Evolutionary conservation across 2,797 vertebrate genomes (phyloP).

Genomic region (Geotria australis): DNA sequence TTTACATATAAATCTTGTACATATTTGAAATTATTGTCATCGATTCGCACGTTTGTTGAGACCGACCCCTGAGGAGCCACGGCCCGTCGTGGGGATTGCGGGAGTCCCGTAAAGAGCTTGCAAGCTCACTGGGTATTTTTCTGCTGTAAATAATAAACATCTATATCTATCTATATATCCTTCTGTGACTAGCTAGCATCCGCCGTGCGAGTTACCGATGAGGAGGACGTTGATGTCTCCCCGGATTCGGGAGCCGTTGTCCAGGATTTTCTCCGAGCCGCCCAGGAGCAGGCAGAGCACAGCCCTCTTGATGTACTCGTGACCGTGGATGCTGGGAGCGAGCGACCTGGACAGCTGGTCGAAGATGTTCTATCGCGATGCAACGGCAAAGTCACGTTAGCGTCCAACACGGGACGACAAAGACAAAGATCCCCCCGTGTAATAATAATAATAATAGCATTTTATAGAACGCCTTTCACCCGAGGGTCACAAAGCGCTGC

Average conservation of each 20-base stretch:
- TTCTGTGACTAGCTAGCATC: too few species aligned
- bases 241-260: constrained; percentile 65
- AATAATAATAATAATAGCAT: too few species aligned
- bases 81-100: constrained; percentile 65
- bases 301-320: constrained; percentile 85
- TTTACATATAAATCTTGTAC: too few species aligned
- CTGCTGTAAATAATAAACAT: too few species aligned
- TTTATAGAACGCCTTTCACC: too few species aligned
- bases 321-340: constrained; percentile 84
- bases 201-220: constrained; percentile 25
- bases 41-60: too few species aligned
- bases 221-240: constrained; percentile 89
- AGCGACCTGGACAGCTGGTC: constrained; percentile 48
- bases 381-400: constrained; percentile 9
- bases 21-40: too few species aligned
- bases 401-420: constrained; percentile 1
- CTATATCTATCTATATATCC: too few species aligned
- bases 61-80: constrained; percentile 71
- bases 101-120: too few species aligned
- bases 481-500: too few species aligned
- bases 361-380: constrained; percentile 42
- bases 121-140: too few species aligned
- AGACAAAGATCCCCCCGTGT: neutral
- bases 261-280: constrained; percentile 67
- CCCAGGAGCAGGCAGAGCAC: constrained; percentile 81